Evolutionary conservation across 2,888 invertebrate species (phyloP).

Genomic region (Yponomeuta cagnagella): DNA sequence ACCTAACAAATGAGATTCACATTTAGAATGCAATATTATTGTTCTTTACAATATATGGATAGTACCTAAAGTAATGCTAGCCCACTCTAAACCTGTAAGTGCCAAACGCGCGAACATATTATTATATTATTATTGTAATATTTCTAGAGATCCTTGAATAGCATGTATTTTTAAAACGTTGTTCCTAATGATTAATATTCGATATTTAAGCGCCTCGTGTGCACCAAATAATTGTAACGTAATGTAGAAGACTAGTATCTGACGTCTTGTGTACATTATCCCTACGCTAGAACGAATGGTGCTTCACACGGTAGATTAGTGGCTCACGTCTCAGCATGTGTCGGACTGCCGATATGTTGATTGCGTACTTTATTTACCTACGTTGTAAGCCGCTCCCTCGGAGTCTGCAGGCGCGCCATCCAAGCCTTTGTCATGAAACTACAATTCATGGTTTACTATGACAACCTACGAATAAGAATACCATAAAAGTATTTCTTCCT

Average conservation of each 20-base stretch:
- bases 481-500: no score
- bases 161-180: constrained; percentile 65
- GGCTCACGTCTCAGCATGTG: constrained; percentile 30
- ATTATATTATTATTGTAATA: constrained; percentile 45
- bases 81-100: constrained; percentile 54
- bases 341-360: constrained; percentile 12
- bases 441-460: no score
- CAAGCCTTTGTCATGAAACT: background rate
- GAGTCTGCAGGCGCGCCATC: background rate
- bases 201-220: constrained; percentile 57
- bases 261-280: constrained; percentile 69
- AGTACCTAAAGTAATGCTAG: background rate
- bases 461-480: no score
- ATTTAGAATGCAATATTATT: constrained; percentile 1
- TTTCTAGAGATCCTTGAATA: constrained; percentile 59
- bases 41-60: background rate
- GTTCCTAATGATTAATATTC: constrained; percentile 67
- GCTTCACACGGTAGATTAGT: constrained; percentile 70
- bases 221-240: constrained; percentile 56
- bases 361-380: background rate
- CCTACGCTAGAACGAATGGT: constrained; percentile 76
- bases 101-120: constrained; percentile 58
- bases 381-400: background rate
- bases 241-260: constrained; percentile 52
- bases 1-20: background rate